Conservation (phyloP, 2,113 vertebrate species). For the Mobula hypostoma region DNA sequence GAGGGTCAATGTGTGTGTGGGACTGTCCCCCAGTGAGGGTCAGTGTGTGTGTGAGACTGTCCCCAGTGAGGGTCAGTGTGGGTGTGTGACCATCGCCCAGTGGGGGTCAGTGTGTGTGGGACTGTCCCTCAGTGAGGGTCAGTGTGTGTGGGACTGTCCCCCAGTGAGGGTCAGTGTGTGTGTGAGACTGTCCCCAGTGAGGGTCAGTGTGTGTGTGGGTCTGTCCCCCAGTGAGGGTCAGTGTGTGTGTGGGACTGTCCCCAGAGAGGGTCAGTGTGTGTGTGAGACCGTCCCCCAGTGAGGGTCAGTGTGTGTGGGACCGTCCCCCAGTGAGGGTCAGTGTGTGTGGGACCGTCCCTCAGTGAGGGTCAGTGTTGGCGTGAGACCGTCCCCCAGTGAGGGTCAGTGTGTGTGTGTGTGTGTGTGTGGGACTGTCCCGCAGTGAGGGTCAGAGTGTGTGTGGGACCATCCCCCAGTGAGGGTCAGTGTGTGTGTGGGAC, state of each 20-base stretch:
- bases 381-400: not conserved
- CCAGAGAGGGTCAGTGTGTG: too few relatives aligned
- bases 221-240: too few relatives aligned
- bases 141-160: too few relatives aligned
- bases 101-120: too few relatives aligned
- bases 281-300: not conserved
- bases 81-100: not conserved
- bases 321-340: not conserved
- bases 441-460: too few relatives aligned
- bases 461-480: too few relatives aligned
- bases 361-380: not conserved
- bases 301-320: not conserved
- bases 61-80: not conserved
- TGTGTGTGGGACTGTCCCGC: not conserved
- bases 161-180: too few relatives aligned
- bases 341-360: not conserved
- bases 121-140: too few relatives aligned
- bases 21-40: not conserved
- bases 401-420: not conserved
- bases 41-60: not conserved
- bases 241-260: too few relatives aligned
- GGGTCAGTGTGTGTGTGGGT: too few relatives aligned
- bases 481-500: too few relatives aligned
- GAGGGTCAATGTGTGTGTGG: not conserved
- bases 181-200: too few relatives aligned